A percentile compares a stretch with the other conserved stretches of the same genome.
Evolutionary conservation across 2,888 invertebrate genomes (phyloP).

Genomic region (Drosophila prostipennis): DNA sequence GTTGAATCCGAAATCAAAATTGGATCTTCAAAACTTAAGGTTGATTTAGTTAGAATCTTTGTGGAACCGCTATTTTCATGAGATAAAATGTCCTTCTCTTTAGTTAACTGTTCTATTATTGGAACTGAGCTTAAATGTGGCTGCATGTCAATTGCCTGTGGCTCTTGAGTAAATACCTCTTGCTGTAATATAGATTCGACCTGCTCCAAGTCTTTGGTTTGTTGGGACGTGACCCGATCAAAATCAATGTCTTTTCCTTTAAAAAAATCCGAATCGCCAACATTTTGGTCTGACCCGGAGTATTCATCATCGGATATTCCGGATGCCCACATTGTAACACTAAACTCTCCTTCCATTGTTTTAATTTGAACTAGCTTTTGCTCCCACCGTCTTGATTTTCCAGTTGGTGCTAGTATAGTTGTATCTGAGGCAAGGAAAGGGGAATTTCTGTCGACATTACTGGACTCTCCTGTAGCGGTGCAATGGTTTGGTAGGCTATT

Average conservation of each 20-base stretch:
- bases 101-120: conserved; percentile 6
- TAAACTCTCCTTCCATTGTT: conserved; percentile 98
- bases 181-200: conserved; percentile 43
- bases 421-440: conserved; percentile 1
- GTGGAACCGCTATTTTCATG: neutral
- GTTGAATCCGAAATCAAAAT: conserved; percentile 7
- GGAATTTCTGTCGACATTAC: neutral
- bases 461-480: neutral
- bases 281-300: conserved; percentile 95
- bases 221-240: neutral
- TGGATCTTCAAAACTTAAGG: conserved; percentile 26
- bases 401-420: conserved; percentile 46
- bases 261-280: conserved; percentile 85
- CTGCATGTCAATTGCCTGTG: conserved; percentile 44
- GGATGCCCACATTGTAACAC: conserved; percentile 99
- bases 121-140: conserved; percentile 37
- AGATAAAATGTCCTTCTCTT: neutral
- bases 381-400: conserved; percentile 94
- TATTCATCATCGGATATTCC: conserved; percentile 94
- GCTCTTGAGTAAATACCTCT: conserved; percentile 54
- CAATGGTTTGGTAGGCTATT: neutral
- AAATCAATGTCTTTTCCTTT: conserved; percentile 78
- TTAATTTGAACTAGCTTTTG: conserved; percentile 99
- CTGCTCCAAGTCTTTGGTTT: conserved; percentile 1
- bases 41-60: conserved; percentile 7